These are phyloP conservation scores for Alethe castanea DNA, from an alignment of 2,113 vertebrate genomes.

Conservation along the genomic window DNA sequence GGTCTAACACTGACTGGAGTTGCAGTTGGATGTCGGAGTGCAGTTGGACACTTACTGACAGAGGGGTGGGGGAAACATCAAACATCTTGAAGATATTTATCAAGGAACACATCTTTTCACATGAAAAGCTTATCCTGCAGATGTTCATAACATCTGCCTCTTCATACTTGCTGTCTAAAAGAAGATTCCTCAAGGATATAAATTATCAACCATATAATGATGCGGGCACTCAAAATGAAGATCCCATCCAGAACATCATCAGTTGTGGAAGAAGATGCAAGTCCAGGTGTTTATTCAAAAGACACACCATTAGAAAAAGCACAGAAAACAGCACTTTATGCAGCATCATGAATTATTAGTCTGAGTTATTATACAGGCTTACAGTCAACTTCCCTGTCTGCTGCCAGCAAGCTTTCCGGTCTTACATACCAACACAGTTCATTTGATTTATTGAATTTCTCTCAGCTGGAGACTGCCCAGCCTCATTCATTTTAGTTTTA, in stretches of 20 bases:
- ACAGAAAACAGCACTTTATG: background rate
- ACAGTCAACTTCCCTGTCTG: background rate
- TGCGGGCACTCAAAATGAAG: background rate
- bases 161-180: background rate
- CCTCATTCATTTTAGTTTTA: background rate
- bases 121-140: background rate
- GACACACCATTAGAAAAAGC: background rate
- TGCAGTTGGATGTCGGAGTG: background rate
- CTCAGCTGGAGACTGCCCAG: background rate
- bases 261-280: background rate
- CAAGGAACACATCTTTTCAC: background rate
- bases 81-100: background rate
- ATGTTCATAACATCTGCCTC: background rate
- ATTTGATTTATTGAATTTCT: constrained; percentile 4
- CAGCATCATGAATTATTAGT: background rate
- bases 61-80: background rate
- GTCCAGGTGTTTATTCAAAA: background rate
- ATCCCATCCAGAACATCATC: background rate
- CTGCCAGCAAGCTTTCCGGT: background rate
- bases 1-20: background rate
- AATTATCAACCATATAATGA: background rate
- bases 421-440: constrained; percentile 2
- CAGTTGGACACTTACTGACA: background rate
- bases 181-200: background rate
- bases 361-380: background rate